Conservation (phyloP, 2,113 vertebrate genomes). For the Natator depressus region DNA sequence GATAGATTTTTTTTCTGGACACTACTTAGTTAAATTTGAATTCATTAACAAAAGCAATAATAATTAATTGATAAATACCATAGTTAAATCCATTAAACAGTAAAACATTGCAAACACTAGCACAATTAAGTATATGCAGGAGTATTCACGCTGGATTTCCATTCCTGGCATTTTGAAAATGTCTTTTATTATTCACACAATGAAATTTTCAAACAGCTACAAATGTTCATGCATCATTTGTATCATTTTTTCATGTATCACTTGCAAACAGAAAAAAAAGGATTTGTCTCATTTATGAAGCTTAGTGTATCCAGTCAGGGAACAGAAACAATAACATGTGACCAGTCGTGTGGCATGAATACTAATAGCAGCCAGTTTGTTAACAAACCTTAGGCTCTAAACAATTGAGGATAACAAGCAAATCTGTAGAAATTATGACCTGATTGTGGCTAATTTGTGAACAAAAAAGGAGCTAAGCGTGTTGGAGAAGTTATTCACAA, state of each 20-base stretch:
- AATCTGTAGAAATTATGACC: neutral
- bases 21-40: conserved; percentile 38
- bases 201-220: conserved; percentile 57
- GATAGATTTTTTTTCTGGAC: conserved; percentile 52
- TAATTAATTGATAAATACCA: conserved; percentile 66
- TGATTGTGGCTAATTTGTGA: neutral
- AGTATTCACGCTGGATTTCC: conserved; percentile 55
- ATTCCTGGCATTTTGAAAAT: conserved; percentile 60
- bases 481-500: accelerated
- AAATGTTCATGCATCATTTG: conserved; percentile 56
- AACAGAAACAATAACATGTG: neutral
- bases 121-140: conserved; percentile 65
- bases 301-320: conserved; percentile 27
- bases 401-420: neutral
- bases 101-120: conserved; percentile 47
- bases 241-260: conserved; percentile 26
- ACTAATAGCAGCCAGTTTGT: conserved; percentile 10
- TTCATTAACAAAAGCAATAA: conserved; percentile 44
- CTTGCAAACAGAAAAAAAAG: conserved; percentile 50
- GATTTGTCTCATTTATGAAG: conserved; percentile 29
- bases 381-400: conserved; percentile 26
- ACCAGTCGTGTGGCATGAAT: neutral
- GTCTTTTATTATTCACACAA: conserved; percentile 62
- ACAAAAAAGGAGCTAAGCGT: neutral
- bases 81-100: conserved; percentile 61